These are phyloP conservation scores for Myotis vivesi DNA, from an alignment of 2,797 vertebrate genomes.

Conservation along the genomic window DNA sequence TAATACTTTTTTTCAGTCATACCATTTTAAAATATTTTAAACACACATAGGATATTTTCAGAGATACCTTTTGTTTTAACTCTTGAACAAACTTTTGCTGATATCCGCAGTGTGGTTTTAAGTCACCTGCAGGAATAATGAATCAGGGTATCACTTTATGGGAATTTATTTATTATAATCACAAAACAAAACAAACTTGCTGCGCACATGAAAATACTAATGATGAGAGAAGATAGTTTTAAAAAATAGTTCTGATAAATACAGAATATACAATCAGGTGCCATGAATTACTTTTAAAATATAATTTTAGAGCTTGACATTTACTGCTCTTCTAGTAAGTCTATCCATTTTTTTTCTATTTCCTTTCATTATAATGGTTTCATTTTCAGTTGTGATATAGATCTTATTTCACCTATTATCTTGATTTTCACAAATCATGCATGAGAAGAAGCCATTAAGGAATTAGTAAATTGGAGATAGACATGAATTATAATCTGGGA, in stretches of 20 bases:
- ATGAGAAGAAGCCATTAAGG: background rate
- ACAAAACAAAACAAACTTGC: background rate
- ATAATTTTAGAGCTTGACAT: background rate
- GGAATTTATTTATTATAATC: background rate
- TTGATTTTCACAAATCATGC: background rate
- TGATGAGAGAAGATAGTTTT: background rate
- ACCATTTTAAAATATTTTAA: background rate
- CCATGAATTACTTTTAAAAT: background rate
- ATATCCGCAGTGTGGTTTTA: background rate
- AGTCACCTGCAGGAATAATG: background rate
- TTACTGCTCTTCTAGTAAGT: background rate
- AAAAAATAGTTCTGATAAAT: background rate
- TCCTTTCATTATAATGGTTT: background rate
- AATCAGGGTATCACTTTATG: background rate
- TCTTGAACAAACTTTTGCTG: background rate
- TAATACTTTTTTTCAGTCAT: background rate
- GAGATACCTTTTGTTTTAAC: background rate
- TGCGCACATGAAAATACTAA: background rate
- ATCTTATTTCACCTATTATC: background rate
- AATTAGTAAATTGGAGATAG: background rate
- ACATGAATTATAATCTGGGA: background rate
- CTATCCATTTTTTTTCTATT: background rate
- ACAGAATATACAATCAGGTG: background rate
- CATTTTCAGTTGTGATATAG: background rate
- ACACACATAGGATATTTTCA: background rate